Percentiles rank a stretch among this genome's conserved stretches.
Evolutionary conservation across 2,888 invertebrate species (phyloP).

Genomic region (Pollenia amentaria): DNA sequence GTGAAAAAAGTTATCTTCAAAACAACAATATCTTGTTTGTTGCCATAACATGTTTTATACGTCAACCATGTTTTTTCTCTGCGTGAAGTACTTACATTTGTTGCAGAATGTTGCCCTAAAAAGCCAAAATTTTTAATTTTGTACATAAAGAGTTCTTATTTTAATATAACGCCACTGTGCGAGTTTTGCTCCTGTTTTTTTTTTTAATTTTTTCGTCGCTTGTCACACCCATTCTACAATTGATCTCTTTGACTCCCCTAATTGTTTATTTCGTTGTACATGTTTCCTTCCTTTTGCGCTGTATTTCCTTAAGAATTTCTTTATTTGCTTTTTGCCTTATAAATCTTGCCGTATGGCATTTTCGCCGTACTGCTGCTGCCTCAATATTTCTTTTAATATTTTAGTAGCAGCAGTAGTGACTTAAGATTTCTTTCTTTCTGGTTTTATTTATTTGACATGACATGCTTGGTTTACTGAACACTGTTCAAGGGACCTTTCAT

Average conservation of each 20-base stretch:
- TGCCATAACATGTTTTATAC: too few species aligned
- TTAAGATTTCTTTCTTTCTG: slow-evolving; percentile 49
- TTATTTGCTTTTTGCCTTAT: neutral
- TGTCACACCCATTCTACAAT: slow-evolving; percentile 66
- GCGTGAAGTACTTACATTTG: too few species aligned
- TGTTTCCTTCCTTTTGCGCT: neutral
- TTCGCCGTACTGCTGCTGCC: neutral
- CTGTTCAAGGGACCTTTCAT: slow-evolving; percentile 17
- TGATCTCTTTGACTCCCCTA: slow-evolving; percentile 67
- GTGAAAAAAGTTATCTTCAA: too few species aligned
- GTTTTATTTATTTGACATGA: slow-evolving; percentile 70
- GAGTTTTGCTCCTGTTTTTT: slow-evolving; percentile 27
- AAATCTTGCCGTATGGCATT: slow-evolving; percentile 1
- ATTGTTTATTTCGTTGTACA: slow-evolving; percentile 53
- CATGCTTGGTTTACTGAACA: slow-evolving; percentile 58
- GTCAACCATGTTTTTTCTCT: too few species aligned
- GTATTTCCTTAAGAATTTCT: slow-evolving; percentile 5
- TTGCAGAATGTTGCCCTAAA: too few species aligned
- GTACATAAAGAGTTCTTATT: too few species aligned
- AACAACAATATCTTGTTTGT: too few species aligned
- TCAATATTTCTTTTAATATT: slow-evolving; percentile 52
- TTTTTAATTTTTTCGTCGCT: slow-evolving; percentile 25
- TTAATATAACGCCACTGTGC: neutral
- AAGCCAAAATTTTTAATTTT: too few species aligned
- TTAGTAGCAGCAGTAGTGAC: slow-evolving; percentile 44